Evolutionary conservation across 2,113 vertebrate genomes (phyloP).

Genomic region (Heptranchias perlo): DNA sequence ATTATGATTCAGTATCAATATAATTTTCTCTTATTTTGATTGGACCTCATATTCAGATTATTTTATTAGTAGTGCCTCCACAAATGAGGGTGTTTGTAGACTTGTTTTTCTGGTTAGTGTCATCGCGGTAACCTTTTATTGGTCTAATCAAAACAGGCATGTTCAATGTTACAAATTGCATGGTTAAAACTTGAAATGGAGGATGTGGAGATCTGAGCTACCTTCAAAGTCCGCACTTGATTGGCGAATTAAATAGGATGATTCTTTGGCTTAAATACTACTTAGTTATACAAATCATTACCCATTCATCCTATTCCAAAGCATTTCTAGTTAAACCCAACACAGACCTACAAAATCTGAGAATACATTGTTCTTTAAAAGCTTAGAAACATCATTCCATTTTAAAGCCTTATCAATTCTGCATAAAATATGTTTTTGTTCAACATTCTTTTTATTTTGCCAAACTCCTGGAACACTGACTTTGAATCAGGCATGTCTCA

Average conservation of each 20-base stretch:
- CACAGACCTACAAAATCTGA: too few species aligned
- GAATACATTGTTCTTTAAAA: not conserved
- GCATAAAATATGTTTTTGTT: not conserved
- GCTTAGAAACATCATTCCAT: not conserved
- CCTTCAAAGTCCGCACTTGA: not conserved
- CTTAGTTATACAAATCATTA: not conserved
- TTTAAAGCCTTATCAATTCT: not conserved
- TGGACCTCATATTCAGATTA: not conserved
- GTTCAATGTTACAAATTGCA: not conserved
- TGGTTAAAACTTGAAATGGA: not conserved
- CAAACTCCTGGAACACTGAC: not conserved
- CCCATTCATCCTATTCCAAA: not conserved
- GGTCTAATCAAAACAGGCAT: not conserved
- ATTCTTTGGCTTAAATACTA: not conserved
- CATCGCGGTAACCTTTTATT: not conserved
- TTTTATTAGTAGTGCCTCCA: not conserved
- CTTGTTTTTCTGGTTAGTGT: not conserved
- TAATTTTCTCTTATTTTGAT: not conserved
- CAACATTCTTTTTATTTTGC: not conserved
- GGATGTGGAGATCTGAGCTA: not conserved
- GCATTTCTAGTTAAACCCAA: not conserved
- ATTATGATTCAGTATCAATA: not conserved
- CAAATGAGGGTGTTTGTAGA: not conserved
- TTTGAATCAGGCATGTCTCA: too few species aligned
- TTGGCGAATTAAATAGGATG: not conserved